A percentile compares a stretch with the other conserved stretches of the same genome.
Conservation (phyloP, 2,797 vertebrate genomes). For the Amphiprion clarkii region DNA sequence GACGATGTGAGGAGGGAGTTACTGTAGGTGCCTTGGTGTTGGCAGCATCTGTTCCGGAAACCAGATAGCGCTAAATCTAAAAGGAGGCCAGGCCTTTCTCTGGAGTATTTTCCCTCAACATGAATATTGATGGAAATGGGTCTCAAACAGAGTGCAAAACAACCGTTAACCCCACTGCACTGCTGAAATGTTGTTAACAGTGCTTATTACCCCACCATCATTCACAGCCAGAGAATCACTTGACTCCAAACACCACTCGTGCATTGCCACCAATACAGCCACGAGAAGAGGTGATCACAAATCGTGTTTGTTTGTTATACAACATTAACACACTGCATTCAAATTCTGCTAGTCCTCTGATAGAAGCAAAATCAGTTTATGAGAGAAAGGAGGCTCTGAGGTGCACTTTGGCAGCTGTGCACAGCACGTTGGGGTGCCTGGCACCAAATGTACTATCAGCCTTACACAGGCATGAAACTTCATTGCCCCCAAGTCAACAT, state of each 20-base stretch:
- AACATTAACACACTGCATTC: slow-evolving; percentile 13
- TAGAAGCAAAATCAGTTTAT: slow-evolving; percentile 26
- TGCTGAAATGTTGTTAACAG: slow-evolving; percentile 58
- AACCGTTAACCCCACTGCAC: slow-evolving; percentile 68
- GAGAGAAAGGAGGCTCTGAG: slow-evolving; percentile 42
- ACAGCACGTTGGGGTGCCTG: slow-evolving; percentile 58
- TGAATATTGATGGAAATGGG: slow-evolving; percentile 73
- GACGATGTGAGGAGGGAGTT: slow-evolving; percentile 36
- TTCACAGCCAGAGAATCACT: slow-evolving; percentile 58
- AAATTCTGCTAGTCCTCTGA: slow-evolving; percentile 34
- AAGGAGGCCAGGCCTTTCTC: slow-evolving; percentile 57
- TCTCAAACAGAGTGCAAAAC: slow-evolving; percentile 68
- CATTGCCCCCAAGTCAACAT: slow-evolving; percentile 37
- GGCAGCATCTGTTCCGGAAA: slow-evolving; percentile 65
- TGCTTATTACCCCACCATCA: slow-evolving; percentile 32
- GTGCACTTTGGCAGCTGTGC: slow-evolving; percentile 61
- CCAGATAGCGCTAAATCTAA: slow-evolving; percentile 64
- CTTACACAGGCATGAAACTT: slow-evolving; percentile 38
- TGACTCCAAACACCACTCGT: slow-evolving; percentile 49
- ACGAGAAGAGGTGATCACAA: slow-evolving; percentile 36
- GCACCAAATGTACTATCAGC: slow-evolving; percentile 49
- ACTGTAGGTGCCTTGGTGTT: slow-evolving; percentile 33
- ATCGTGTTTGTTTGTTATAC: slow-evolving; percentile 34
- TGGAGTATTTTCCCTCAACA: slow-evolving; percentile 54
- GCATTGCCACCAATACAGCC: slow-evolving; percentile 26